Evolutionary conservation across 2,113 vertebrate species (phyloP).

Genomic region (Phocoena sinus): DNA sequence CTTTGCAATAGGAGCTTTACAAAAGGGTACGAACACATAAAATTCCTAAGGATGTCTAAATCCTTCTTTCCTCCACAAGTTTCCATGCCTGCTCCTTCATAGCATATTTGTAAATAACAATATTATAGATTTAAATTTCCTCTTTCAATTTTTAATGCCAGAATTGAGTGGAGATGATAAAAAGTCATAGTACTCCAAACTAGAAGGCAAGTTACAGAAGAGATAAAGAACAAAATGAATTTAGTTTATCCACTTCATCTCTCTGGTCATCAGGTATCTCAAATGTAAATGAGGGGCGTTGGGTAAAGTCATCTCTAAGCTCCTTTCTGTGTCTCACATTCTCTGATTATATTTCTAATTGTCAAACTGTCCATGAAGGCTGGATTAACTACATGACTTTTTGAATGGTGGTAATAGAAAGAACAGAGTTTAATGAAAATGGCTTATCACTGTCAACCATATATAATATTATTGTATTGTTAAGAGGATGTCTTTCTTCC

Average conservation of each 20-base stretch:
- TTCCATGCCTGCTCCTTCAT: background rate
- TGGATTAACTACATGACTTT: background rate
- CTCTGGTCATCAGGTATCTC: background rate
- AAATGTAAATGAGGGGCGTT: background rate
- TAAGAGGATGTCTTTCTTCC: background rate
- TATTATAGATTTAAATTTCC: background rate
- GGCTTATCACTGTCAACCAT: background rate
- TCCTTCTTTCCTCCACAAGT: background rate
- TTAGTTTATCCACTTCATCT: background rate
- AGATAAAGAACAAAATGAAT: background rate
- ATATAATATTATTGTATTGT: background rate
- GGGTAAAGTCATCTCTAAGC: background rate
- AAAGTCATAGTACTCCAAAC: background rate
- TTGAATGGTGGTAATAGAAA: background rate
- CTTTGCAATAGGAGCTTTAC: background rate
- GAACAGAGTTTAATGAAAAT: conserved; percentile 1
- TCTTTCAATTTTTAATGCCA: conserved; percentile 35
- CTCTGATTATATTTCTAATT: conserved; percentile 19
- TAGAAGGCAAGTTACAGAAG: conserved; percentile 3
- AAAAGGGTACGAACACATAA: background rate
- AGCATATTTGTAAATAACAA: background rate
- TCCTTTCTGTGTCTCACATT: background rate
- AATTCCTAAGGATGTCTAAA: background rate
- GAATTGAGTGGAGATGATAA: conserved; percentile 26
- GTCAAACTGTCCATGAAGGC: background rate